Base-by-base conservation (phyloP, 2,113 vertebrate genomes). In the Mesoclemmys tuberculata region DNA sequence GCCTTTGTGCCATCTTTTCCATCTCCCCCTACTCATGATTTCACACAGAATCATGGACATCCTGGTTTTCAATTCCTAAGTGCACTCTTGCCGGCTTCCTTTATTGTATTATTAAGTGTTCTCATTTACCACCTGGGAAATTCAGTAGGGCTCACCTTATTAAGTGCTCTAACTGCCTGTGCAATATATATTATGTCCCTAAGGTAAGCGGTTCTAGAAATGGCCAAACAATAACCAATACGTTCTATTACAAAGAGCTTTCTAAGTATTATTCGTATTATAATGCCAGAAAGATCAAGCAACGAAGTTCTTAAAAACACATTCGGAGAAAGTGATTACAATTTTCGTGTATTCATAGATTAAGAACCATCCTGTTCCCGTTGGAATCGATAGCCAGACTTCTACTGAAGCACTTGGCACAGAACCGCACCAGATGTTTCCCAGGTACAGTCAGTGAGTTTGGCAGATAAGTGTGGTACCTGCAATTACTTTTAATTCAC, bases 221-320 rank as follows among this genome's bases (percentile, higher is more conserved):
- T 2, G 54, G 38, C 38, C 48, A 83, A 54, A 82, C 2, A 7
- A 24, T 79, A 64, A 3, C 2, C 1, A 48, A 29, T 61, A 10
- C 49, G 78, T 29, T 89, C 35, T 9, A 48, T 24, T 38, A 8
- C 22, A 55, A 11, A 4, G 58, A 75, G 9, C 74, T 82, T 78
- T 54, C 14, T 41, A 13, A 75, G 27, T 46, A 61, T 48, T 24
- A 14, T 31, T n/a, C 22, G 16, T 24, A 44, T 31, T 44, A 54
- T 13, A 77, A 18, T 4, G 16, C 38, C 71, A 51, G 49, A 21
- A 8, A 24, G 29, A 87, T 75, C 38, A 49, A 0, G 0, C 9
- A 80, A 29, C 5, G 19, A 46, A 38, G 35, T 82, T 27, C 35
- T 78, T 55, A 19, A 6, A 48, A 51, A 7, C 19, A 46, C 35